phyloP scores from a whole-genome alignment of 1,140 invertebrate species.

The Leptinotarsa texana region DNA sequence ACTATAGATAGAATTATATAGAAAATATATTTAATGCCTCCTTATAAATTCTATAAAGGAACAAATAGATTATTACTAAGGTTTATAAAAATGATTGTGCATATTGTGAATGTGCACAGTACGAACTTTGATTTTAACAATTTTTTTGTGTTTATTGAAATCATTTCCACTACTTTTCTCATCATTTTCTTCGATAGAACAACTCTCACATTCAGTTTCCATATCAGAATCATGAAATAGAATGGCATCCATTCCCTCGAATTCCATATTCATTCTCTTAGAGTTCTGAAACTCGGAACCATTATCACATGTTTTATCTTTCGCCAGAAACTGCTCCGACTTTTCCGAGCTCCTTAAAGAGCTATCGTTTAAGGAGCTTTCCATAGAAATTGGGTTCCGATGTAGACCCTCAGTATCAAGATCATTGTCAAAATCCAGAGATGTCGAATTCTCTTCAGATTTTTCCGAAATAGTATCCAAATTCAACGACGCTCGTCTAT shows the following conservation, averaged over 20 bases:
- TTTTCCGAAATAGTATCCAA: slow-evolving; percentile 25
- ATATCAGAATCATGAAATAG: neutral
- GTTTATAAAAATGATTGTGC: slow-evolving; percentile 29
- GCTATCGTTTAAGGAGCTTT: neutral
- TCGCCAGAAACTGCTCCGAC: neutral
- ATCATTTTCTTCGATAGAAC: slow-evolving; percentile 3
- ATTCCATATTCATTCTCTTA: neutral
- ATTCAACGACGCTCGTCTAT: neutral
- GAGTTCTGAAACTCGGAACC: neutral
- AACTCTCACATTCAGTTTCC: neutral
- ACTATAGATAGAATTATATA: no score
- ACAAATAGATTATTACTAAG: neutral
- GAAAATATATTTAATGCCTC: no score
- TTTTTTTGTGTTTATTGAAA: neutral
- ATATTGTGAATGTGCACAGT: slow-evolving; percentile 28
- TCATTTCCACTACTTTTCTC: neutral
- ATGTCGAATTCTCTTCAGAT: neutral
- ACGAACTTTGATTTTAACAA: slow-evolving; percentile 27
- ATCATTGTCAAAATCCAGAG: no score
- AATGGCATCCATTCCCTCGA: neutral
- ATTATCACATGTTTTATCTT: neutral
- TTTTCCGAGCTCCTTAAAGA: neutral
- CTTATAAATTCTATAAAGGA: no score
- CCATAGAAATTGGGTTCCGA: no score
- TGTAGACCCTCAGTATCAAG: neutral